Evolutionary conservation across 2,797 vertebrate species (phyloP).

Genomic region (Denticeps clupeoides): DNA sequence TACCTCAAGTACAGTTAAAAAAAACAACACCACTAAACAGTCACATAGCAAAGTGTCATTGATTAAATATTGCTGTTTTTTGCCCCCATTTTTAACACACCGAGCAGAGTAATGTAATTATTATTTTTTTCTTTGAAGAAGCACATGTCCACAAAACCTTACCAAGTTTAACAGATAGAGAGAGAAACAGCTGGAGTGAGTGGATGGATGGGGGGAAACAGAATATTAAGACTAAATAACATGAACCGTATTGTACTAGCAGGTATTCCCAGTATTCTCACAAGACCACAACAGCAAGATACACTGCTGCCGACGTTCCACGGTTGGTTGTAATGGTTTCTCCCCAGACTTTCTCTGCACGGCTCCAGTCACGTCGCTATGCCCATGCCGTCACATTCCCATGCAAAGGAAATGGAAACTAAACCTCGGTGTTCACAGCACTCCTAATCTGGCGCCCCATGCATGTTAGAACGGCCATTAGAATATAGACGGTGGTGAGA

Average conservation of each 20-base stretch:
- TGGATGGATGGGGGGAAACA: not conserved
- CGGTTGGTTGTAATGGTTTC: not conserved
- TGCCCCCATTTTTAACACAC: not conserved
- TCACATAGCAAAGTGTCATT: slow-evolving; percentile 37
- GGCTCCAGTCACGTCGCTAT: not conserved
- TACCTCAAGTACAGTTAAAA: slow-evolving; percentile 18
- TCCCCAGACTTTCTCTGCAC: not conserved
- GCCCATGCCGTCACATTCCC: not conserved
- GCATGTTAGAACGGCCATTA: not conserved
- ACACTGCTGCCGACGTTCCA: not conserved
- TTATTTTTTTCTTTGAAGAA: slow-evolving; percentile 15
- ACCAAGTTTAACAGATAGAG: slow-evolving; percentile 15
- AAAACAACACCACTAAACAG: slow-evolving; percentile 37
- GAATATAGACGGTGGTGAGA: not conserved
- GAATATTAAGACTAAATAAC: slow-evolving; percentile 10
- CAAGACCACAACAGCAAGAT: not conserved
- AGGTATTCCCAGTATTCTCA: not conserved
- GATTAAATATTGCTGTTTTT: slow-evolving; percentile 39
- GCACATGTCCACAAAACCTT: slow-evolving; percentile 34
- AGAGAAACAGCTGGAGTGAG: slow-evolving; percentile 7
- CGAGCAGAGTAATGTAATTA: too few species aligned
- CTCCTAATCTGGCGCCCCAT: not conserved
- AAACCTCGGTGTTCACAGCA: not conserved
- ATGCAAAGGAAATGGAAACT: not conserved
- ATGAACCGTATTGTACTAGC: not conserved